A percentile compares a stretch with the other conserved stretches of the same genome.
Evolutionary conservation across 2,113 vertebrate species (phyloP).

Genomic region (Vulpes lagopus): DNA sequence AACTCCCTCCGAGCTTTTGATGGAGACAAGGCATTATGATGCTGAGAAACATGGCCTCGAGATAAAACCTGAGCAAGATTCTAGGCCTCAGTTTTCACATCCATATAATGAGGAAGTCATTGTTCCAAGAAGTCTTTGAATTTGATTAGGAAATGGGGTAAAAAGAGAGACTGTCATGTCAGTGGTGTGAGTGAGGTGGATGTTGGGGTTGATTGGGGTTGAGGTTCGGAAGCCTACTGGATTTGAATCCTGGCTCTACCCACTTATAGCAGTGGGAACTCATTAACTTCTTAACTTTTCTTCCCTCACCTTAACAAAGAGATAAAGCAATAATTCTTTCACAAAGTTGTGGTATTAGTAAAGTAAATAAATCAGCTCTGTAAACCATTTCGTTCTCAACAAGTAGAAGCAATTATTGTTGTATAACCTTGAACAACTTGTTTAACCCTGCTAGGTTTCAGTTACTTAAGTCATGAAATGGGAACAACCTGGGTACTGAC

Average conservation of each 20-base stretch:
- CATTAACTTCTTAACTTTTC: neutral
- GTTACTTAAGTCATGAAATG: neutral
- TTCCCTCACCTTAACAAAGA: neutral
- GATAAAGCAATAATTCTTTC: neutral
- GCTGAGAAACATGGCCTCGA: neutral
- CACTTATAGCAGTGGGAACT: neutral
- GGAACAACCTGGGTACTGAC: neutral
- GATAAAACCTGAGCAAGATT: neutral
- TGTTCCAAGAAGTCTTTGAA: neutral
- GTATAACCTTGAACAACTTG: neutral
- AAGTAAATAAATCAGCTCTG: conserved; percentile 20
- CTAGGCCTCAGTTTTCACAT: neutral
- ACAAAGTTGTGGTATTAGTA: neutral
- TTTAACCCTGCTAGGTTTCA: neutral
- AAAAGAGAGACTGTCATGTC: neutral
- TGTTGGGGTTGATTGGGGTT: neutral
- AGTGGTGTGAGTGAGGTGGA: neutral
- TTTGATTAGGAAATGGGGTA: neutral
- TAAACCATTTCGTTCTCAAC: neutral
- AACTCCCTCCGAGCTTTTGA: neutral
- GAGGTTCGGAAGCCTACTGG: neutral
- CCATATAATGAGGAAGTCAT: neutral
- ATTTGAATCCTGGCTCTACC: neutral
- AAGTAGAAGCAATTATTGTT: neutral
- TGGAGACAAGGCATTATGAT: neutral